A percentile compares a stretch with the other conserved stretches of the same genome.
Conservation (phyloP, 1,140 invertebrate genomes). For the Macrobrachium nipponense region DNA sequence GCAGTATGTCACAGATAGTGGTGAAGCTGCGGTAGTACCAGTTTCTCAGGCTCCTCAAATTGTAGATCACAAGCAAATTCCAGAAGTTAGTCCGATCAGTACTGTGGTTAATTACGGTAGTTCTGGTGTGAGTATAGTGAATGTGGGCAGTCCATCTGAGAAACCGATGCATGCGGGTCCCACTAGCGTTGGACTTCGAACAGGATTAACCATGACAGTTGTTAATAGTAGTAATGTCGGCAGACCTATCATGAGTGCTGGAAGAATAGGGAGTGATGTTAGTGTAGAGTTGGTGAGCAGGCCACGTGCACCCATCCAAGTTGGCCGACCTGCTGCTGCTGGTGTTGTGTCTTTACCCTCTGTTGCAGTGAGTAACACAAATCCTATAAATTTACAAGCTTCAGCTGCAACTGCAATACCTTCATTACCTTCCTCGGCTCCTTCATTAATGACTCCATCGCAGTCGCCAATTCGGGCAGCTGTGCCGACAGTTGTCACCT, state of each 20-base stretch:
- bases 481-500: background rate
- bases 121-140: slow-evolving; percentile 10
- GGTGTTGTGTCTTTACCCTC: slow-evolving; percentile 15
- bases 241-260: slow-evolving; percentile 12
- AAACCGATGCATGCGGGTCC: slow-evolving; percentile 5
- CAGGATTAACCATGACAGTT: slow-evolving; percentile 51
- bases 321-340: background rate
- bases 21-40: slow-evolving; percentile 26
- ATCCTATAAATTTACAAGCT: too few species aligned
- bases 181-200: slow-evolving; percentile 12
- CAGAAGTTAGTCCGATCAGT: background rate
- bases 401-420: too few species aligned
- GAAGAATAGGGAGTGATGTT: slow-evolving; percentile 23
- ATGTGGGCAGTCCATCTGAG: background rate
- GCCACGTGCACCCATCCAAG: slow-evolving; percentile 20
- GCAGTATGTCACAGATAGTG: slow-evolving; percentile 53
- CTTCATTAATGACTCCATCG: too few species aligned
- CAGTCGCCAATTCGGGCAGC: background rate
- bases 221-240: slow-evolving; percentile 36
- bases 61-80: slow-evolving; percentile 15
- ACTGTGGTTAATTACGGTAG: background rate
- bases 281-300: slow-evolving; percentile 49
- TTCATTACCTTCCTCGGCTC: too few species aligned
- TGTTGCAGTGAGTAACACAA: background rate
- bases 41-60: slow-evolving; percentile 22